These are phyloP conservation scores for Morpho helenor DNA, from an alignment of 2,888 invertebrate genomes.

Conservation along the genomic window DNA sequence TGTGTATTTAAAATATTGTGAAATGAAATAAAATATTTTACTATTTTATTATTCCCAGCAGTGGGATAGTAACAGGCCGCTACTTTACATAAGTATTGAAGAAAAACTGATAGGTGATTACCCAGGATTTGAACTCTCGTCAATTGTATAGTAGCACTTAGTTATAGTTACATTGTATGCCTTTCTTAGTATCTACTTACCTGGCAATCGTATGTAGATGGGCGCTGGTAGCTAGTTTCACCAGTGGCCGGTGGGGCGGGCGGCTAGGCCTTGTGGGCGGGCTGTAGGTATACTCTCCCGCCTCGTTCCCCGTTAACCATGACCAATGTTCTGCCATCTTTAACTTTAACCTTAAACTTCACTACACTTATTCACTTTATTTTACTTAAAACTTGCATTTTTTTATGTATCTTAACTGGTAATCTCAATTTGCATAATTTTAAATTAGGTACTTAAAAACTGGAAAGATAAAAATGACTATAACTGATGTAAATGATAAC, in stretches of 20 bases:
- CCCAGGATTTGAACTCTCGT: too few relatives aligned
- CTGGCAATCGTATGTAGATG: conserved; percentile 68
- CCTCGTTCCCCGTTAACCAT: conserved; percentile 57
- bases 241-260: conserved; percentile 67
- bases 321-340: conserved; percentile 70
- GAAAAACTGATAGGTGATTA: too few relatives aligned
- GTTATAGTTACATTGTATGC: too few relatives aligned
- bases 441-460: too few relatives aligned
- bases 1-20: too few relatives aligned
- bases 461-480: too few relatives aligned
- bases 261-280: conserved; percentile 64
- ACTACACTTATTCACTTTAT: conserved; percentile 6
- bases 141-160: too few relatives aligned
- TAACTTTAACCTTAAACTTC: conserved; percentile 6
- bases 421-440: not conserved
- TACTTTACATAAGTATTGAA: too few relatives aligned
- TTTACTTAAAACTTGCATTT: conserved; percentile 10
- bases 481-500: too few relatives aligned
- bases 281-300: conserved; percentile 68
- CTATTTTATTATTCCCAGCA: too few relatives aligned
- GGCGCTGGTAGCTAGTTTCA: conserved; percentile 68
- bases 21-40: too few relatives aligned
- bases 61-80: too few relatives aligned
- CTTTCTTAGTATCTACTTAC: conserved; percentile 35
- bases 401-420: not conserved